These are phyloP conservation scores for Hylaeus volcanicus DNA, from an alignment of 1,140 invertebrate species.

Conservation along the genomic window DNA sequence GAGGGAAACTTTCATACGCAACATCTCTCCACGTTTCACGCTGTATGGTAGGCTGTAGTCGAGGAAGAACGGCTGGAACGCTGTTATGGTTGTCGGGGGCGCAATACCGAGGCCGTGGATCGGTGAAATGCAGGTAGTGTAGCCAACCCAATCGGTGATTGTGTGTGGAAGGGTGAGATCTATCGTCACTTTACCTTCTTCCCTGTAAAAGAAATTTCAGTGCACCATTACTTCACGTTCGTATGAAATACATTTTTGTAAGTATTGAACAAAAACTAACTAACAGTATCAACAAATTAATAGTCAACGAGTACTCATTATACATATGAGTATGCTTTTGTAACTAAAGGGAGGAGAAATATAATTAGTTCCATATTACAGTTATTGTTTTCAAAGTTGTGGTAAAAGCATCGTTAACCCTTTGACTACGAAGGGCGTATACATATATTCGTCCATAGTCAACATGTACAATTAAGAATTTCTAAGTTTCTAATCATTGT, in stretches of 20 bases:
- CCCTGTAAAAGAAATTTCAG: conserved; percentile 70
- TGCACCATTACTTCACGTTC: background rate
- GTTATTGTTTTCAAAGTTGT: no score
- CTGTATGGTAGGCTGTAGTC: conserved; percentile 86
- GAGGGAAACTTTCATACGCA: conserved; percentile 85
- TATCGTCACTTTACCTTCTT: conserved; percentile 80
- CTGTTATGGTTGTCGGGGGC: conserved; percentile 81
- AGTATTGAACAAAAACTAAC: no score
- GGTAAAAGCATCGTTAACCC: no score
- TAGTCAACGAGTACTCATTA: no score
- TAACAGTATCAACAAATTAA: no score
- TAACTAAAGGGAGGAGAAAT: no score
- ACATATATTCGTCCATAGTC: no score
- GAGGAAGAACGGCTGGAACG: conserved; percentile 88
- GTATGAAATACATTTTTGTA: background rate
- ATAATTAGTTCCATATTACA: no score
- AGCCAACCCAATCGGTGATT: conserved; percentile 88
- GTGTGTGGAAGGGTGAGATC: conserved; percentile 84
- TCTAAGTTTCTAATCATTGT: no score
- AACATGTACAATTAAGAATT: no score
- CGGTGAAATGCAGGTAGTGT: conserved; percentile 85
- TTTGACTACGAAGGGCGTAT: no score
- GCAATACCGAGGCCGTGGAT: conserved; percentile 85
- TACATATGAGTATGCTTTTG: no score
- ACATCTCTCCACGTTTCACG: conserved; percentile 85